These are phyloP conservation scores for Sceliomorpha sp. DNA, from an alignment of 2,888 invertebrate genomes.

Conservation along the genomic window DNA sequence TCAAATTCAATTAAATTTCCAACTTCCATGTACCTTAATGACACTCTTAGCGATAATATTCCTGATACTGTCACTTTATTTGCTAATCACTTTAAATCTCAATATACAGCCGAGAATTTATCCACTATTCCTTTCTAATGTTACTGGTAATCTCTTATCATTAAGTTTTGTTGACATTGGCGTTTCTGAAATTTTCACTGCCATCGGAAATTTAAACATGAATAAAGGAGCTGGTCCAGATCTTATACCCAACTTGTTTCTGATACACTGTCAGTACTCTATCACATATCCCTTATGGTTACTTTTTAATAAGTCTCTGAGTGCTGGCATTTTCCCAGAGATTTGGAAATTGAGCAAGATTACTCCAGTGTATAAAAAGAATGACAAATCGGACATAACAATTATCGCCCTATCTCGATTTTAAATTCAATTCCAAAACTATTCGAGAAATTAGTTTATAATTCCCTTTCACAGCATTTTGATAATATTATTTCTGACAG, in stretches of 20 bases:
- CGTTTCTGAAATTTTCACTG: too few species aligned
- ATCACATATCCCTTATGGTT: not conserved
- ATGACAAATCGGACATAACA: too few species aligned
- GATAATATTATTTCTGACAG: constrained; percentile 1
- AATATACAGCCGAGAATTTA: too few species aligned
- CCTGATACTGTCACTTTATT: not conserved
- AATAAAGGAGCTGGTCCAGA: constrained; percentile 5
- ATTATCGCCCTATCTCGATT: not conserved
- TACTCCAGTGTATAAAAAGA: constrained; percentile 4
- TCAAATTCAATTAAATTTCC: not conserved
- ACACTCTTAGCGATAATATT: too few species aligned
- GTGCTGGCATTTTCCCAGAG: not conserved
- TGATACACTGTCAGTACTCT: not conserved
- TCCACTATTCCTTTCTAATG: too few species aligned
- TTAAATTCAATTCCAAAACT: not conserved
- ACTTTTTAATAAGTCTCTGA: constrained; percentile 2
- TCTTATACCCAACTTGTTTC: constrained; percentile 1
- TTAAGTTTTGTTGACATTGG: too few species aligned
- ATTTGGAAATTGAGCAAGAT: constrained; percentile 6
- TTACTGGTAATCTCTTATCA: too few species aligned
- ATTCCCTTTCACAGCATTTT: not conserved
- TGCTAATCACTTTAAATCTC: too few species aligned
- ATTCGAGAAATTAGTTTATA: not conserved
- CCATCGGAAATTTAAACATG: too few species aligned
- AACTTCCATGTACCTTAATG: constrained; percentile 1